Base-by-base conservation (phyloP, 2,113 vertebrate genomes). In the Tiliqua scincoides region DNA sequence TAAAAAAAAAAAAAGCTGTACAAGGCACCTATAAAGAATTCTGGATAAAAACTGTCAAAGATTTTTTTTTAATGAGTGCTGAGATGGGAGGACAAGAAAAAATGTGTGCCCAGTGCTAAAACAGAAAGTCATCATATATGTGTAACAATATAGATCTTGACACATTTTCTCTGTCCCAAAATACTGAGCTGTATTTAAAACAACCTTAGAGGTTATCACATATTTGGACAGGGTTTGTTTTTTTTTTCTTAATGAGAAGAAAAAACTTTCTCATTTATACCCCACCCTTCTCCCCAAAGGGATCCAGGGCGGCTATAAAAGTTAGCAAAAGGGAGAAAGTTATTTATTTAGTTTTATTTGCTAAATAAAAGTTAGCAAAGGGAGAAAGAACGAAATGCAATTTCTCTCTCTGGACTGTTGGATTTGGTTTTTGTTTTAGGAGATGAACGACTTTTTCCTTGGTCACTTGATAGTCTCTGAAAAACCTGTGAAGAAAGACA, bases 121-220 rank as follows among this genome's bases (percentile, higher is more conserved):
- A 25, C 0, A 23, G 7, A 48, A 82, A 62, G 79, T 84, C 82
- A 68, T 62, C 0, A 2, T 1, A 52, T 71, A 84, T 70, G 3
- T 0, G 0, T 14, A 82, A 10, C 0, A 4, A 32, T 72, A 17
- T 1, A 3, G 43, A 54, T 23, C 14, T 65, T 1, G 1, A 37
- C 7, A 63, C 0, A 0, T 21, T 27, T 15, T 76, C 65, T 37
- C 63, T 75, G 10, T 1, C 23, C 3, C 4, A 48, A 57, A 84
- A 30, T 1, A 0, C 59, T 63, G 11, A 10, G 61, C 17, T 85
- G 52, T 25, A 3, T 68, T 70, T 57, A 43, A 35, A 70, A 40
- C 52, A 8, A 37, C 23, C 62, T 20, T 30, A 57, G 65, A 71
- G 25, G 57, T 25, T 27, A 27, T 68, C 43, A 82, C 32, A 52